Evolutionary conservation across 2,888 invertebrate genomes (phyloP).

Genomic region (Thera obeliscata): DNA sequence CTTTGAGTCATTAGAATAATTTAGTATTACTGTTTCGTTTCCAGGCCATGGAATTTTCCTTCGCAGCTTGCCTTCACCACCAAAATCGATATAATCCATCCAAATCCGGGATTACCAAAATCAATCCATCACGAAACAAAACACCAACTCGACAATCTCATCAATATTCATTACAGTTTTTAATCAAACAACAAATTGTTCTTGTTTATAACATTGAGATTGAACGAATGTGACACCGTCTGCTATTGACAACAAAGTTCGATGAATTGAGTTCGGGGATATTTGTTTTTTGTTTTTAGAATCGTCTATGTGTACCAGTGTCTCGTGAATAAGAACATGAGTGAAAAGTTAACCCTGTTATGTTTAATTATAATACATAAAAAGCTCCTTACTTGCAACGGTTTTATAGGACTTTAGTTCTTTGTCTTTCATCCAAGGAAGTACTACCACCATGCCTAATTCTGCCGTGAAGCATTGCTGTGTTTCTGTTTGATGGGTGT

Average conservation of each 20-base stretch:
- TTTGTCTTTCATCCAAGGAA: too few relatives aligned
- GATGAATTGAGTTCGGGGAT: conserved; percentile 21
- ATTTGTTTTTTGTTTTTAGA: background rate
- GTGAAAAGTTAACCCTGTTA: too few relatives aligned
- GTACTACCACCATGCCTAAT: too few relatives aligned
- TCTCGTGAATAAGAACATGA: too few relatives aligned
- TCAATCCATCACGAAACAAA: conserved; percentile 31
- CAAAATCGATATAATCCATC: conserved; percentile 23
- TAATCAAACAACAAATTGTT: conserved; percentile 36
- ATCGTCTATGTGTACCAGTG: too few relatives aligned
- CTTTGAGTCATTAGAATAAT: too few relatives aligned
- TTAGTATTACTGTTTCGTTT: background rate
- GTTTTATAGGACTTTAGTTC: too few relatives aligned
- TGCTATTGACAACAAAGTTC: conserved; percentile 9
- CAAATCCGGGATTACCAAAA: conserved; percentile 24
- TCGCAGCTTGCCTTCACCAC: background rate
- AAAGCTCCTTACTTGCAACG: too few relatives aligned
- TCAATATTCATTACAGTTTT: conserved; percentile 40
- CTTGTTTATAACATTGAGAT: conserved; percentile 29
- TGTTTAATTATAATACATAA: too few relatives aligned
- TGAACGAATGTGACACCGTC: conserved; percentile 13
- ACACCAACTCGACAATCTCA: conserved; percentile 19
- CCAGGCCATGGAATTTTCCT: background rate
- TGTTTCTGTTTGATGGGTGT: too few relatives aligned
- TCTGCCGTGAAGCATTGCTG: too few relatives aligned